phyloP scores from a whole-genome alignment of 2,797 vertebrate species.

The Sparidentex hasta region DNA sequence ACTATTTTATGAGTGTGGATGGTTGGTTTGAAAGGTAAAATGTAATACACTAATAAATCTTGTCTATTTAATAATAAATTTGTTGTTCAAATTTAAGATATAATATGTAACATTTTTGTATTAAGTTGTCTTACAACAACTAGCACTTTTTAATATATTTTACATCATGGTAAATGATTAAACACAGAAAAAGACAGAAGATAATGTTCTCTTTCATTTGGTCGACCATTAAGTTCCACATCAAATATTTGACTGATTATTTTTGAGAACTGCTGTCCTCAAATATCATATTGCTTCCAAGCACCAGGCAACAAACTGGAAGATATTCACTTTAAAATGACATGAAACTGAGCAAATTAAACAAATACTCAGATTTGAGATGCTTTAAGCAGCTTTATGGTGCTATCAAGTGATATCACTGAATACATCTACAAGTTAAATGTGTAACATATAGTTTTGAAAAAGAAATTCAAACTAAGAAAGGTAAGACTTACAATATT shows the following conservation, averaged over 20 bases:
- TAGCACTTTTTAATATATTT: too few species aligned
- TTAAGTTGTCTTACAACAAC: too few species aligned
- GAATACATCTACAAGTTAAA: neutral
- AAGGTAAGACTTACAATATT: too few species aligned
- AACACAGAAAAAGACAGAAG: too few species aligned
- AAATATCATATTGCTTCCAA: neutral
- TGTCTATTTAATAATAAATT: neutral
- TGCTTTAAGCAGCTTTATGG: neutral
- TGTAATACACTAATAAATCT: neutral
- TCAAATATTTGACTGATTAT: neutral
- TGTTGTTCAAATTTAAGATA: neutral
- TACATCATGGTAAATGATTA: too few species aligned
- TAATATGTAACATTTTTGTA: too few species aligned
- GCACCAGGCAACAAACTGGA: neutral
- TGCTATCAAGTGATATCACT: neutral
- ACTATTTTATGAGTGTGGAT: neutral
- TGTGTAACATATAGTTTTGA: too few species aligned
- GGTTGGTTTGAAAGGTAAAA: constrained; percentile 8
- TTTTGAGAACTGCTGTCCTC: neutral
- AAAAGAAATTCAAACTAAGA: too few species aligned
- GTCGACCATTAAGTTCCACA: neutral
- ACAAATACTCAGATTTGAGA: neutral
- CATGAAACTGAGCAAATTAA: neutral
- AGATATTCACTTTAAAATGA: neutral
- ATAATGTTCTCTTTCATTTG: too few species aligned